Evolutionary conservation across 2,113 vertebrate genomes (phyloP), one percentile per base, ranked within the genome.

Genomic region (Hypomesus transpacificus): DNA sequence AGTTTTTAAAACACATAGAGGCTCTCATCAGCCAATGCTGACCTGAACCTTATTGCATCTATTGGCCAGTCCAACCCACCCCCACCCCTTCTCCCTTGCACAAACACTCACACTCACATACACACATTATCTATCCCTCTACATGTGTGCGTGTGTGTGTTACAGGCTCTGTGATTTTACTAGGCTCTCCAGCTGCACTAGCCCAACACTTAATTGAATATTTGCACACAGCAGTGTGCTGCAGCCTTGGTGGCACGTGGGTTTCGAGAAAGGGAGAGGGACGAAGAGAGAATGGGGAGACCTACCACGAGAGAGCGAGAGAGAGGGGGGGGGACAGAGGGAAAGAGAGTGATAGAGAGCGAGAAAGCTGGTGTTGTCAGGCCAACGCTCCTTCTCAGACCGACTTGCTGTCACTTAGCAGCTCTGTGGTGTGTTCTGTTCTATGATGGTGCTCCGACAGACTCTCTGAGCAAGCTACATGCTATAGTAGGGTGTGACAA

Each of bases 121-220:
- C 24, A 34, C 31, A 34, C 31, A 0, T 34, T 6, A 34, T 34
- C 31, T 34, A 8, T 34, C 31, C 61, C 58, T 76, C 34, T 70
- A 57, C 50, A n/a, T n/a, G n/a, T n/a, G 9, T 59, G 26, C 62
- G 1, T 62, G 22, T 56, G 17, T 62, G 24, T 26, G 70, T 71
- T 59, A 51, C 59, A 46, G 9, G 9, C 20, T 17, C 28, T 20
- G 62, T 46, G 62, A 7, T 26, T 3, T 31, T 28, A 63, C 13
- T 26, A 34, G 61, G 62, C 5, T 69, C 76, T 82, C 8, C 66
- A 54, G 70, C 68, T 78, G 66, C 70, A 62, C 77, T 70, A 58
- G 70, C n/a, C 74, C 63, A 73, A 28, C 64, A 78, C 78, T 76
- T 87, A 86, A 89, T 87, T 87, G 84, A 87, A 84, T 83, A 76